Base-by-base conservation (phyloP, 2,888 invertebrate genomes). In the Harmothoe impar region DNA sequence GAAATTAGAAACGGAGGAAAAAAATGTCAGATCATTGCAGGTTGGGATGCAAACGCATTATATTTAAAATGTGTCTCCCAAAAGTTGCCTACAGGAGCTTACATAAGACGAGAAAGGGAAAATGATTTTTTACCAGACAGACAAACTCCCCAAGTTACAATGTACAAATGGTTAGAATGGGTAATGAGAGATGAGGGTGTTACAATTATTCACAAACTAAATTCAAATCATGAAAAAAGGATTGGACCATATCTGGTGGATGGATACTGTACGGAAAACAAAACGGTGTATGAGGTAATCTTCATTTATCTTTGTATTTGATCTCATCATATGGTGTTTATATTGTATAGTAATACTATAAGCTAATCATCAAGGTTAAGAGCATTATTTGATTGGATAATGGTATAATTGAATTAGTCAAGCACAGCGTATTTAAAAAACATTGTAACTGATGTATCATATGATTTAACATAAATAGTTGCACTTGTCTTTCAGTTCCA, bases 151-250 rank as follows among this genome's bases (percentile, higher is more conserved):
- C 15, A 62, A 3, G 23, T 62, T n/a, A 62, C 0, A 5, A 62
- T 62, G 62, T 62, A 62, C n/a, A 3, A 62, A 62, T 62, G 62
- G 62, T n/a, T 62, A n/a, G 23, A 62, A 62, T 62, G 62, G 62
- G 15, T n/a, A 12, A 5, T 15, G 1, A 3, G 1, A 12, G 62
- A 7, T 20, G 12, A 62, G 0, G 15, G 15, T 12, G 62, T 62
- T 12, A 15, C 3, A 7, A 62, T 62, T 3, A 62, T 62, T 62
- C 62, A 62, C 62, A 62, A 62, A 62, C 20, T 62, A 62, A 62
- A 20, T 20, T 7, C 62, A 1, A 15, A 15, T n/a, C 62, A 62
- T n/a, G 62, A 62, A n/a, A 62, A 62, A 20, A 62, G 62, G 20
- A 20, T 62, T 12, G 62, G 62, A 62, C 62, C 62, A 62, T 62